Percentiles rank a stretch among this genome's conserved stretches.
Evolutionary conservation across 2,797 vertebrate species (phyloP).

Genomic region (Coilia nasus): DNA sequence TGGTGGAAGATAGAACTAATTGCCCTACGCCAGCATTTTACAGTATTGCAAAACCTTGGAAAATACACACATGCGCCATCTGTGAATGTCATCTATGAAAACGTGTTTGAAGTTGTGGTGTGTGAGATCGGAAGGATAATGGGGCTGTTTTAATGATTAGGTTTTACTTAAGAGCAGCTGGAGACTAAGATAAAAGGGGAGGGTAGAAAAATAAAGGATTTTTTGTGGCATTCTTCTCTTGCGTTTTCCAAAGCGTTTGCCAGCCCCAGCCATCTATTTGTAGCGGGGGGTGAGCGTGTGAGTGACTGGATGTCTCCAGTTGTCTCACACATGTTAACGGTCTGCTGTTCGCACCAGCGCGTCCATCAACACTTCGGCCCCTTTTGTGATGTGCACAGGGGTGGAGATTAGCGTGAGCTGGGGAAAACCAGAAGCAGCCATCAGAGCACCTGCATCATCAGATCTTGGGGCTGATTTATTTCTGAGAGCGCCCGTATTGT

Average conservation of each 20-base stretch:
- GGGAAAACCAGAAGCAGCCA: neutral
- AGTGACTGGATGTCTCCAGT: constrained; percentile 13
- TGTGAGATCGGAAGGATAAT: constrained; percentile 36
- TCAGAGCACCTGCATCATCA: neutral
- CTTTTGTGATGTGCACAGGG: neutral
- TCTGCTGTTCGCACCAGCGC: constrained; percentile 4
- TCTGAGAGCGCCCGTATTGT: neutral
- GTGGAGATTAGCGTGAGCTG: neutral
- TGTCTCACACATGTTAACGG: neutral
- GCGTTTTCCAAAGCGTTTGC: constrained; percentile 25
- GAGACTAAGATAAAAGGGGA: constrained; percentile 6
- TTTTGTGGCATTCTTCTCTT: constrained; percentile 21
- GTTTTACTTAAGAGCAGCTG: constrained; percentile 45
- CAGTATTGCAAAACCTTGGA: constrained; percentile 44
- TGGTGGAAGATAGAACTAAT: constrained; percentile 21
- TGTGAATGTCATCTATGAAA: constrained; percentile 42
- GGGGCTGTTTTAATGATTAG: constrained; percentile 38
- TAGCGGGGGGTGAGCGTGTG: constrained; percentile 6
- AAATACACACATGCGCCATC: constrained; percentile 37
- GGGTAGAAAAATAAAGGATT: constrained; percentile 15
- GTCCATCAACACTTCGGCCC: neutral
- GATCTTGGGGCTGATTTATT: neutral
- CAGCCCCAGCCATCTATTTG: constrained; percentile 36
- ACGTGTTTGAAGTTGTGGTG: constrained; percentile 27
- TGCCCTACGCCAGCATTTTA: constrained; percentile 39